Evolutionary conservation across 2,888 invertebrate species (phyloP).

Genomic region (Agrochola litura): DNA sequence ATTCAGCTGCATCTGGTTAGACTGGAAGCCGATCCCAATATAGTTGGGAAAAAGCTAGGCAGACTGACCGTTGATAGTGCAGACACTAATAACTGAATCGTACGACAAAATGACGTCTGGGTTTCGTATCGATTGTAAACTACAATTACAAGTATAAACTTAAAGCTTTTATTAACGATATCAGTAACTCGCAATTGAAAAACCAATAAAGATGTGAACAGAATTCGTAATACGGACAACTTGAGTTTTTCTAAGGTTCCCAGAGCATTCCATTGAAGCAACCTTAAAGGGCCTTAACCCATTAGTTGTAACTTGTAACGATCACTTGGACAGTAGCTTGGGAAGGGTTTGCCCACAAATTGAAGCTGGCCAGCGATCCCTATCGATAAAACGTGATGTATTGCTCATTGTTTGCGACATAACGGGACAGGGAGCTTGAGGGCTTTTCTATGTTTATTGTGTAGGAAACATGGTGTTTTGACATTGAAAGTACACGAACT

Average conservation of each 20-base stretch:
- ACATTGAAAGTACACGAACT: slow-evolving; percentile 17
- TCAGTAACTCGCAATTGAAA: slow-evolving; percentile 27
- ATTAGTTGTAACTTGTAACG: slow-evolving; percentile 55
- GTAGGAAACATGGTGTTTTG: slow-evolving; percentile 33
- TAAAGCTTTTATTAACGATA: neutral
- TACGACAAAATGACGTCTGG: slow-evolving; percentile 20
- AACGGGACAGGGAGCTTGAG: slow-evolving; percentile 52
- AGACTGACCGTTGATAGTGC: slow-evolving; percentile 1
- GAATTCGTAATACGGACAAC: slow-evolving; percentile 33
- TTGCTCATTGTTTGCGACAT: slow-evolving; percentile 59
- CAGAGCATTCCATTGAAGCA: slow-evolving; percentile 31
- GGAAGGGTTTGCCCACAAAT: slow-evolving; percentile 57
- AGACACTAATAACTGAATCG: slow-evolving; percentile 38
- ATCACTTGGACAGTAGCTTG: slow-evolving; percentile 53
- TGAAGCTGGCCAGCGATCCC: slow-evolving; percentile 47
- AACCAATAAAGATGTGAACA: slow-evolving; percentile 47
- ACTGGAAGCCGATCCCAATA: no score
- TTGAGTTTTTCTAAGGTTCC: slow-evolving; percentile 43
- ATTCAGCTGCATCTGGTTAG: no score
- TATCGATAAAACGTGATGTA: slow-evolving; percentile 56
- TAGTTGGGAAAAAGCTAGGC: no score
- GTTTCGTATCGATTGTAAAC: slow-evolving; percentile 7
- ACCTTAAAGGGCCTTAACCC: slow-evolving; percentile 35
- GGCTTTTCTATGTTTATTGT: slow-evolving; percentile 29
- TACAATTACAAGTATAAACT: neutral